Conservation (phyloP, 2,797 vertebrate genomes). For the Nasua narica region DNA sequence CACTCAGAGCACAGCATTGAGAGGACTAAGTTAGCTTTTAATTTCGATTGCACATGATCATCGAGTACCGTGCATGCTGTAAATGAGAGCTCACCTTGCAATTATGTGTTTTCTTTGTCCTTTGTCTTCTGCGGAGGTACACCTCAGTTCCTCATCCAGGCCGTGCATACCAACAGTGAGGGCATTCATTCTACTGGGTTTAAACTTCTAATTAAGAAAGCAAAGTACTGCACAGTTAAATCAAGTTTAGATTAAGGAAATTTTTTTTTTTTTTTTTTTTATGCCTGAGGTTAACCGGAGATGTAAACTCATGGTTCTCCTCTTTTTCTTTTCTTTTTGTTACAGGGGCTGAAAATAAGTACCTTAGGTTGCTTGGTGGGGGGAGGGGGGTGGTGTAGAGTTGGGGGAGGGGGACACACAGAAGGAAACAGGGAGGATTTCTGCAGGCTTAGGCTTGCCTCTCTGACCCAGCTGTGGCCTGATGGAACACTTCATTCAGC, state of each 20-base stretch:
- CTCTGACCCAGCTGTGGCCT: neutral
- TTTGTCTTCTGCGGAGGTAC: neutral
- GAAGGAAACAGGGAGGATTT: neutral
- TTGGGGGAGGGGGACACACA: neutral
- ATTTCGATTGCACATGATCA: neutral
- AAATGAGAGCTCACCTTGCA: neutral
- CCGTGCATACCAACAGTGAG: neutral
- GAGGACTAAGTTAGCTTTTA: neutral
- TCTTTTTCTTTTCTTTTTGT: neutral
- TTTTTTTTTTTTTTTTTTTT: neutral
- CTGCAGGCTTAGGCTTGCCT: conserved; percentile 3
- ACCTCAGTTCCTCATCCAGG: neutral
- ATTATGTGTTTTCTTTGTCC: neutral
- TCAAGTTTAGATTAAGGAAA: neutral
- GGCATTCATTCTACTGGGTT: neutral
- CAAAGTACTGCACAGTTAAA: neutral
- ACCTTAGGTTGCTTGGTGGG: neutral
- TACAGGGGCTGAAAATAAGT: neutral
- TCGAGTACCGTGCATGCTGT: accelerated
- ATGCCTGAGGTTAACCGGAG: neutral
- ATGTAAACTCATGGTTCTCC: neutral
- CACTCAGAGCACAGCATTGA: neutral
- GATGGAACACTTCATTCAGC: neutral
- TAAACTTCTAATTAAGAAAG: neutral
- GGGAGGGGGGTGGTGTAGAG: neutral